Evolutionary conservation across 2,113 vertebrate species (phyloP), one percentile per base, ranked within the genome.

Genomic region (Upupa epops): DNA sequence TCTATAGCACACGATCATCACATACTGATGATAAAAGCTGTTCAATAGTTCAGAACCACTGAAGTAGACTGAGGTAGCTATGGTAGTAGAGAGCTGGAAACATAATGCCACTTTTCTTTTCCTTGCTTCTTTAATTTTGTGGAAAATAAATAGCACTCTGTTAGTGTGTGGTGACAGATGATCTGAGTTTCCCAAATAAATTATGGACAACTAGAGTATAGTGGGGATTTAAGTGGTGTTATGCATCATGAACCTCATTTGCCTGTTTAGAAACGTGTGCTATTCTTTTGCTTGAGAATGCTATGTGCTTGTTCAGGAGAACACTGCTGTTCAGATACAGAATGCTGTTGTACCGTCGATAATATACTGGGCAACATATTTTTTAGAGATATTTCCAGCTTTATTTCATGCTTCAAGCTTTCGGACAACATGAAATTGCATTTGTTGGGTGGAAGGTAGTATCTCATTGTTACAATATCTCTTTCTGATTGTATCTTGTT

Each of bases 391-490:
- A 32, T 15, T 13, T 13, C 49, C 40, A 72, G 70, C 4, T 58
- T 84, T n/a, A 20, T 55, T 90, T 83, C 46, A 28, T 52, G 25
- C 48, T 74, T 51, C 28, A 31, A 48, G 9, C 32, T 61, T 34
- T 49, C 71, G 42, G 59, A 16, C 32, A 65, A 76, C 46, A 26
- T 54, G 55, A 46, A 70, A 74, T 66, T 45, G 28, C 1, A 2
- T 68, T 61, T 49, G 26, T 16, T 82, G 92, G 12, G 84, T 82
- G 70, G 56, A 75, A 90, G 49, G 70, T 69, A 84, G 49, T 24
- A 37, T 36, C 58, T 92, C 81, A 46, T 52, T 52, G 19, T 26
- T 80, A 31, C 51, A 54, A 19, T 25, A 32, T 14, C 69, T 88
- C 76, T 66, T 34, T 56, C 79, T 74, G 48, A 63, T 86, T 81